Percentiles rank a stretch among this genome's conserved stretches.
Evolutionary conservation across 2,888 invertebrate genomes (phyloP).

Genomic region (Macrophya annulata): DNA sequence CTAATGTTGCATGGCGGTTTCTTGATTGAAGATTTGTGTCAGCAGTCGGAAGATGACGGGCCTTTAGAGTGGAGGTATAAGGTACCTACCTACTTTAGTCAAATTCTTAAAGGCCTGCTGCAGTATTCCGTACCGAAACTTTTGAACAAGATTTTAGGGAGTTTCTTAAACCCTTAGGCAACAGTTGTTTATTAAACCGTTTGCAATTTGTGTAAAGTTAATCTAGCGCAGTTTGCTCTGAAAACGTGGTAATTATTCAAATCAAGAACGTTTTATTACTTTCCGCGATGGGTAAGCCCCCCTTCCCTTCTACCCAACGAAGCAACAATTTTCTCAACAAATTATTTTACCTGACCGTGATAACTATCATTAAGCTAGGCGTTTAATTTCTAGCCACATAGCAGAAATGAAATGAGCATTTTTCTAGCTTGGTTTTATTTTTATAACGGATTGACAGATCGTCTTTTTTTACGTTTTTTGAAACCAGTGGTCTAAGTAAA

Average conservation of each 20-base stretch:
- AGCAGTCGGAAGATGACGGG: constrained; percentile 25
- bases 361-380: constrained; percentile 6
- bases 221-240: neutral
- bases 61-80: neutral
- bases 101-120: neutral
- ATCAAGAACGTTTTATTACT: constrained; percentile 25
- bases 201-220: constrained; percentile 34
- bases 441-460: neutral
- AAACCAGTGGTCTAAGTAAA: neutral
- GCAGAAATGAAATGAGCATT: neutral
- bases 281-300: neutral
- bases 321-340: constrained; percentile 8
- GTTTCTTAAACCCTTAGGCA: constrained; percentile 3
- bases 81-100: neutral
- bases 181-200: constrained; percentile 47
- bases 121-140: constrained; percentile 5
- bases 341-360: constrained; percentile 1
- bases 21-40: constrained; percentile 56
- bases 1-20: constrained; percentile 35
- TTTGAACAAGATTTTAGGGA: neutral
- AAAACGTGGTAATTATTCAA: constrained; percentile 32
- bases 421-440: neutral
- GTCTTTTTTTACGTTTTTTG: neutral
- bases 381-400: neutral
- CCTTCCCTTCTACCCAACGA: no score